These are phyloP conservation scores for Ianthella basta DNA, from an alignment of 37 sponge, comb jelly and placozoan species.

Conservation along the genomic window DNA sequence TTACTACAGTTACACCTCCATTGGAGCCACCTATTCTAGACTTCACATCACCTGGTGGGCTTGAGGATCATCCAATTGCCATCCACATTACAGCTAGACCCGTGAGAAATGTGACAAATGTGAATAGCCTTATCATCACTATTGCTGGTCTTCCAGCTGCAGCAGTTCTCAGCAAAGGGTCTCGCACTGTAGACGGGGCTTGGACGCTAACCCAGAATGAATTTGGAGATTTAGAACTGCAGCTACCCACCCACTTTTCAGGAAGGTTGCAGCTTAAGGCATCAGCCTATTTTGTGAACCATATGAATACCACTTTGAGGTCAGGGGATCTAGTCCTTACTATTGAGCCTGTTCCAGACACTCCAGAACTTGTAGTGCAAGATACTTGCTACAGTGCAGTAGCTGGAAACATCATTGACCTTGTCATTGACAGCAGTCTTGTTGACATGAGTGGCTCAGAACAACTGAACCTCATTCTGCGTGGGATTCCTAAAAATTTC, in stretches of 20 bases:
- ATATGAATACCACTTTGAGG: neutral
- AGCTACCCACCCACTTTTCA: neutral
- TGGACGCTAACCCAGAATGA: neutral
- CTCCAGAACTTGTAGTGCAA: neutral
- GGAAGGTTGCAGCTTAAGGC: neutral
- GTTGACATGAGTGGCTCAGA: constrained; percentile 2
- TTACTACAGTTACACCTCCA: constrained; percentile 10
- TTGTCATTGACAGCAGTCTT: neutral
- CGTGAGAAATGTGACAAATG: neutral
- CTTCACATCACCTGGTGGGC: neutral
- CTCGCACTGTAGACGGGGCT: neutral
- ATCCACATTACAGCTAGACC: neutral
- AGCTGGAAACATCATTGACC: neutral
- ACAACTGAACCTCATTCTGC: too few relatives aligned
- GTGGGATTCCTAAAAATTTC: too few relatives aligned
- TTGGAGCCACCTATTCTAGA: constrained; percentile 17
- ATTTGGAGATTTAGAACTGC: constrained; percentile 22
- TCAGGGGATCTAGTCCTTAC: neutral
- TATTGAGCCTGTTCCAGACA: neutral
- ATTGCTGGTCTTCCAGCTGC: neutral
- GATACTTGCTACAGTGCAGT: neutral
- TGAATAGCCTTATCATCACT: neutral
- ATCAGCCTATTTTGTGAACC: neutral
- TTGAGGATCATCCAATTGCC: neutral
- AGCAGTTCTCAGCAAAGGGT: constrained; percentile 2